Evolutionary conservation across 2,888 invertebrate genomes (phyloP), one percentile per base, ranked within the genome.

Genomic region (Monoplex corrugatus): DNA sequence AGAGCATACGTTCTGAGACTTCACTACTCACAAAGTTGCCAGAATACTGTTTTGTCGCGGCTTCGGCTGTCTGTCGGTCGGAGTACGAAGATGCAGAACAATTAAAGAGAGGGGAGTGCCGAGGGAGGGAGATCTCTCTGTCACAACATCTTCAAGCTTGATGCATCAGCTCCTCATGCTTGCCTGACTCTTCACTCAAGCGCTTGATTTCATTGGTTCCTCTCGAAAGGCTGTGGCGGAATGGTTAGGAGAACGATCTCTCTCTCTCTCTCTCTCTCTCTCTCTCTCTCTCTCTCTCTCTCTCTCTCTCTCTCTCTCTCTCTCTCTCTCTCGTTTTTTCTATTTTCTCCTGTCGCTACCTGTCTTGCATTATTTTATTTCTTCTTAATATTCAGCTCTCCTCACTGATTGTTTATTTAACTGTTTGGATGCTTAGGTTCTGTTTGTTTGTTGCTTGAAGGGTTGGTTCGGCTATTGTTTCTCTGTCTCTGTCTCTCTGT

Each of bases 91-190:
- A 84, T 16, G 28, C 6, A 13, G 43, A 78, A 80, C 0, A 23
- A 0, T 43, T 19, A 40, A 80, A 43, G 43, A 80, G 78, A 23
- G 23, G 78, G 43, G 78, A 43, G 78, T 19, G 78, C 19, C 6
- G 78, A 28, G 40, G 43, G 78, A 72, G 35, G 35, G 32, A 32
- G n/a, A 44, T 57, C 57, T 84, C 45, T 84, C 50, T 84, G 84
- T 84, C 84, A 84, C 84, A 84, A 84, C 84, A 84, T 84, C 84
- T 84, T 84, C 84, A 84, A n/a, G 84, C 50, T 32, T 84, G 50
- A 50, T 84, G 84, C 84, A 84, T n/a, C 84, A 45, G 57, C 45
- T 57, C 38, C n/a, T 84, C 84, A 84, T 45, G 84, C 84, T 84
- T 84, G 84, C 84, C 84, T 84, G 45, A n/a, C 84, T 38, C 84